Base-by-base conservation (phyloP, 2,797 vertebrate genomes). In the Emys orbicularis region DNA sequence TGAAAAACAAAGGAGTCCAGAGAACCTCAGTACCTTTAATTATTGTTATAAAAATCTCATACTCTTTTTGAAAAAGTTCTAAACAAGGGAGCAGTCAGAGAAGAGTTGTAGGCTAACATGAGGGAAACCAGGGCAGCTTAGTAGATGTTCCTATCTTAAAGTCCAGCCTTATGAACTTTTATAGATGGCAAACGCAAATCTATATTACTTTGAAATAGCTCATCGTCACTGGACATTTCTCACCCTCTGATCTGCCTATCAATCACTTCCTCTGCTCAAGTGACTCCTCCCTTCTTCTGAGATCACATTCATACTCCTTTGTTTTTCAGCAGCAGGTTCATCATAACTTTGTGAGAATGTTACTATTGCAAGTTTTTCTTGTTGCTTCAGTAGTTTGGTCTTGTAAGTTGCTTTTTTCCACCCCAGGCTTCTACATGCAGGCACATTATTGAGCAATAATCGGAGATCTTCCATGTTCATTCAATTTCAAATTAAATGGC, bases 241-340 rank as follows among this genome's bases (percentile, higher is more conserved):
- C 18, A 31, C 7, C 0, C 1, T 19, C 34, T 34, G 80, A 56
- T 59, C 52, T 83, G 11, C 29, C 19, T 15, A 15, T 47, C 3
- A 94, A 82, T 90, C 12, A 80, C 83, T 92, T 95, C 76, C 93
- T 90, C 86, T 74, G 59, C 37, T 12, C 31, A 49, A 29, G 3
- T 25, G 12, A 31, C 37, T 37, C 11, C 12, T 81, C 37, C 37
- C 25, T 44, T 23, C 6, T 56, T 9, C 53, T 44, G 37, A 44
- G n/a, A 56, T 41, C 23, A 12, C 7, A 54, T 11, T 37, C 37
- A 41, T 81, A 27, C 12, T 41, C 54, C 25, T 81, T 12, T 27
- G 15, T 21, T 29, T 29, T 1, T 76, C 54, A 57, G 25, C 6
- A 11, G n/a, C 54, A 31, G 25, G 25, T 44, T 41, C 54, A 44